Evolutionary conservation across 1,140 invertebrate genomes (phyloP).

Genomic region (Psilanteris sp.): DNA sequence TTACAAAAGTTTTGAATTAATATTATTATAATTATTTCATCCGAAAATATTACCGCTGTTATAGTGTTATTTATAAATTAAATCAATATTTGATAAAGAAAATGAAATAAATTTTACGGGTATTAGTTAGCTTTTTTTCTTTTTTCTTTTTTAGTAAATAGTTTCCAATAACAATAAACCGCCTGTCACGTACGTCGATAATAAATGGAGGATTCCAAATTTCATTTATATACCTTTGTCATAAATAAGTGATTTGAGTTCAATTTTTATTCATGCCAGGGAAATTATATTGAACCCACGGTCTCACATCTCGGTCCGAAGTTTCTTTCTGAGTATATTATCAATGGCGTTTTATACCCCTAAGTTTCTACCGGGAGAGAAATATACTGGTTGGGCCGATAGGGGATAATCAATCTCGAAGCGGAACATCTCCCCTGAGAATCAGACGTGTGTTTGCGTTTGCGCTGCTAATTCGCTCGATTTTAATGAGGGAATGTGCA

Average conservation of each 20-base stretch:
- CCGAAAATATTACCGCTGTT: no score
- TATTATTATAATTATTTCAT: no score
- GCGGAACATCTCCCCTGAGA: constrained; percentile 64
- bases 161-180: no score
- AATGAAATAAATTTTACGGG: no score
- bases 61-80: no score
- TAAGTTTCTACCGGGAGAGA: constrained; percentile 68
- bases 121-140: no score
- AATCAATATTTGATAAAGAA: no score
- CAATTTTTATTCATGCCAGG: constrained; percentile 24
- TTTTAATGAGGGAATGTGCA: constrained; percentile 72
- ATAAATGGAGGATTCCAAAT: no score
- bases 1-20: no score
- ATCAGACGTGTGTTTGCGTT: constrained; percentile 70
- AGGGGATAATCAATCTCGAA: constrained; percentile 78
- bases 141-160: no score
- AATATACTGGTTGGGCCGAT: constrained; percentile 72
- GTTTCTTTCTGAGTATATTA: constrained; percentile 65
- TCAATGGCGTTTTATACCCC: constrained; percentile 65
- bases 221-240: constrained; percentile 27
- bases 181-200: no score
- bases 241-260: constrained; percentile 36
- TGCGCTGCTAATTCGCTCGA: constrained; percentile 75
- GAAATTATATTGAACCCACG: constrained; percentile 37
- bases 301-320: constrained; percentile 31